A percentile compares a stretch with the other conserved stretches of the same genome.
These are phyloP conservation scores for Heterodera carotae DNA, from an alignment of 1,140 invertebrate species.

Conservation along the genomic window DNA sequence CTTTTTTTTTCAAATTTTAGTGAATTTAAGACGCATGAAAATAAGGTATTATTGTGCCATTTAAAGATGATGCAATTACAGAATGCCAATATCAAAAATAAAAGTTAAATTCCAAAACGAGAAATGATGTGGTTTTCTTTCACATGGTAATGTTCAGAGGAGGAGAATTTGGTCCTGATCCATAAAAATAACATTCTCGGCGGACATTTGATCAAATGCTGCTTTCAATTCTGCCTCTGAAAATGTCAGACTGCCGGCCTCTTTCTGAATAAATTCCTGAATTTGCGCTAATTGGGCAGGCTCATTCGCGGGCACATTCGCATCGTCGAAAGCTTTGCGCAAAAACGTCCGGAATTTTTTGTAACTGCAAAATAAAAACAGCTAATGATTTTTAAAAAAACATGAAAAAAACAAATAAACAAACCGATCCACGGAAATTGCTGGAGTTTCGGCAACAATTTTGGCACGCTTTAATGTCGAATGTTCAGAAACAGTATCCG, in stretches of 20 bases:
- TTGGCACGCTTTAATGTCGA: conserved; percentile 20
- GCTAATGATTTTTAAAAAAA: not conserved
- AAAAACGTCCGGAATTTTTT: conserved; percentile 56
- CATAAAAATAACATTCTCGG: conserved; percentile 58
- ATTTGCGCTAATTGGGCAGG: conserved; percentile 43
- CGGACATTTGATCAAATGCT: conserved; percentile 53
- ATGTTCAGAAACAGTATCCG: not conserved
- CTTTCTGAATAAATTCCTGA: conserved; percentile 46
- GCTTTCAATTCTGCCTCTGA: conserved; percentile 56
- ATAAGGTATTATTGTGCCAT: too few relatives aligned
- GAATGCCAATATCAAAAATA: not conserved
- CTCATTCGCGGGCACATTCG: conserved; percentile 24
- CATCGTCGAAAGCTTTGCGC: conserved; percentile 58
- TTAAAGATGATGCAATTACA: too few relatives aligned
- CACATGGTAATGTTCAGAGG: too few relatives aligned
- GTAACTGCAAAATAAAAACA: conserved; percentile 53
- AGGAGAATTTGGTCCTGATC: conserved; percentile 45
- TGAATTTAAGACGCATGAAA: too few relatives aligned
- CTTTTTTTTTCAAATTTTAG: too few relatives aligned
- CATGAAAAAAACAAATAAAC: conserved; percentile 20
- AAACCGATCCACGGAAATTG: conserved; percentile 57
- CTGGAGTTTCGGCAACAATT: conserved; percentile 24
- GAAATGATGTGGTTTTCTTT: too few relatives aligned
- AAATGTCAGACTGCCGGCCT: conserved; percentile 50
- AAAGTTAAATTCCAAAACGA: not conserved